These are phyloP conservation scores for Trypoxylon attenuatum DNA, from an alignment of 2,888 invertebrate genomes.

Conservation along the genomic window DNA sequence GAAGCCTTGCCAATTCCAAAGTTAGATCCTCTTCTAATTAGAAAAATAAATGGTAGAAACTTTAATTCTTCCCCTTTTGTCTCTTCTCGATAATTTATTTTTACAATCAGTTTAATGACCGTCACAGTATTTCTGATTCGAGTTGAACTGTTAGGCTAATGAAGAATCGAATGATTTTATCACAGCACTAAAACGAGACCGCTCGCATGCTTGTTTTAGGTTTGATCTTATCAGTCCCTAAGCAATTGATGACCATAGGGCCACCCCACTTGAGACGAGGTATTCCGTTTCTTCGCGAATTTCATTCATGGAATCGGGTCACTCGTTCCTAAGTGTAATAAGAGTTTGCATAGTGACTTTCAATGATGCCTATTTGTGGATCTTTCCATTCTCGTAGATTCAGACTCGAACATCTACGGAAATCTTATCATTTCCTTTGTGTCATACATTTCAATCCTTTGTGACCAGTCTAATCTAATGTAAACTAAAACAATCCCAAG, in stretches of 20 bases:
- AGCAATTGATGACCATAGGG: slow-evolving; percentile 15
- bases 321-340: background rate
- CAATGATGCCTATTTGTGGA: too few species aligned
- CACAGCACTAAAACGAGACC: slow-evolving; percentile 2
- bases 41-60: too few species aligned
- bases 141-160: slow-evolving; percentile 14
- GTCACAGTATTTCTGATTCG: slow-evolving; percentile 1
- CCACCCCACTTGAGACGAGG: slow-evolving; percentile 4
- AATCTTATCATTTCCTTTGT: too few species aligned
- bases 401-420: too few species aligned
- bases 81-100: too few species aligned
- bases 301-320: slow-evolving; percentile 21
- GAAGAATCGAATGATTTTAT: slow-evolving; percentile 23
- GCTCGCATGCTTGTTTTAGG: background rate
- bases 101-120: too few species aligned
- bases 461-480: too few species aligned
- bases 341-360: background rate
- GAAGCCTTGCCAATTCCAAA: slow-evolving; percentile 64
- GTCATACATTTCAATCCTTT: too few species aligned
- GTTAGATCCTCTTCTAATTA: slow-evolving; percentile 57
- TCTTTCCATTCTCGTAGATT: too few species aligned
- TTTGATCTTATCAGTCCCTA: slow-evolving; percentile 15
- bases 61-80: too few species aligned
- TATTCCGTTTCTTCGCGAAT: background rate
- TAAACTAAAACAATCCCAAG: too few species aligned